A percentile compares a stretch with the other conserved stretches of the same genome.
Evolutionary conservation across 2,113 vertebrate species (phyloP).

Genomic region (Dasyornis broadbenti): DNA sequence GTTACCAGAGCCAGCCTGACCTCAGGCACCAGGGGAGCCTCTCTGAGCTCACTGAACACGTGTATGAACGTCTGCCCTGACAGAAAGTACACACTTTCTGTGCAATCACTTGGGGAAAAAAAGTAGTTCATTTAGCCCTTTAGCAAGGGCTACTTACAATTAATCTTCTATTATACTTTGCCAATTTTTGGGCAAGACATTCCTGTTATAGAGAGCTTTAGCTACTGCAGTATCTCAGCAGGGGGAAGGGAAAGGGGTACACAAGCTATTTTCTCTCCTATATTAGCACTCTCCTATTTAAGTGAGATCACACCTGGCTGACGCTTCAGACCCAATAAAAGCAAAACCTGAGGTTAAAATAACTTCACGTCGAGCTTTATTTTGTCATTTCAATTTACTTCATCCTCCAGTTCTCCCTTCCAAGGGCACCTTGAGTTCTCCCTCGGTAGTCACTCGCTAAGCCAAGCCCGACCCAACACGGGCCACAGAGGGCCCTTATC

Average conservation of each 20-base stretch:
- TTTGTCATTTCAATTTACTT: background rate
- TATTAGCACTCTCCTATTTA: fast-evolving
- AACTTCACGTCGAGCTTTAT: background rate
- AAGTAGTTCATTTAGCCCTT: background rate
- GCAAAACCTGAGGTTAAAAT: background rate
- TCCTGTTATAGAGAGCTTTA: background rate
- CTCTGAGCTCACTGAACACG: background rate
- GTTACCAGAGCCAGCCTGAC: fast-evolving
- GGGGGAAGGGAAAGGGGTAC: background rate
- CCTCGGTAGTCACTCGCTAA: fast-evolving
- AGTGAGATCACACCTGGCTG: background rate
- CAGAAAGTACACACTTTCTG: fast-evolving
- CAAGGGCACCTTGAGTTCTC: background rate
- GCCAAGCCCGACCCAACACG: background rate
- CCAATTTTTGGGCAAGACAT: background rate
- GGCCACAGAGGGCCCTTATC: background rate
- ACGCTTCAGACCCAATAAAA: background rate
- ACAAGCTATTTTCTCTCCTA: no score
- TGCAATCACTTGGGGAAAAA: background rate
- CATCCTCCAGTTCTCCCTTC: background rate
- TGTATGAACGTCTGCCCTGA: fast-evolving
- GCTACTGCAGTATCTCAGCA: background rate
- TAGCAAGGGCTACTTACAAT: background rate
- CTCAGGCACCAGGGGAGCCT: background rate
- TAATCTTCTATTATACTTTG: background rate